Percentiles rank a stretch among this genome's conserved stretches.
Conservation (phyloP, 2,888 invertebrate genomes). For the Dexiosoma caninum region DNA sequence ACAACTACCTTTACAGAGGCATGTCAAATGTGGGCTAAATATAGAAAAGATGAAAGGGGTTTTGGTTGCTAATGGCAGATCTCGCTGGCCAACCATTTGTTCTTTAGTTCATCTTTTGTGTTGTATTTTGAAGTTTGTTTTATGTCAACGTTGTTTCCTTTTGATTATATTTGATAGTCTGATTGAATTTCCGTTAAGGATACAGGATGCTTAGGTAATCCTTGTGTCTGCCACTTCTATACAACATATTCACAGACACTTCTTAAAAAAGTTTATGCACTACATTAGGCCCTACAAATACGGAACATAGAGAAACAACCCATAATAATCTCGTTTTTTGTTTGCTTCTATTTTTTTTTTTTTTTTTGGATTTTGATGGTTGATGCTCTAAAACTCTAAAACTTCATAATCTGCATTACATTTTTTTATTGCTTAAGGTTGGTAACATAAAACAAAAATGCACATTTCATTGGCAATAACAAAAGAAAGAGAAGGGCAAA, state of each 20-base stretch:
- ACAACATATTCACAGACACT: neutral
- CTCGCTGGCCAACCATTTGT: neutral
- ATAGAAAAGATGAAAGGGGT: neutral
- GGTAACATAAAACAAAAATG: neutral
- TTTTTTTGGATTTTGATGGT: constrained; percentile 19
- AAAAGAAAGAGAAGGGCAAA: no score
- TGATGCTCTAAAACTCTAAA: no score
- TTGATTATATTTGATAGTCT: constrained; percentile 33
- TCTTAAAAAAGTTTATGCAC: neutral
- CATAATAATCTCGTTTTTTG: no score
- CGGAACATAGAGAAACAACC: neutral
- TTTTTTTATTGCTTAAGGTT: constrained; percentile 6
- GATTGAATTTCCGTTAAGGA: constrained; percentile 55
- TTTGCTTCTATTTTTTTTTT: neutral
- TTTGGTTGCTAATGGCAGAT: constrained; percentile 23
- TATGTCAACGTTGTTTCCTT: constrained; percentile 35
- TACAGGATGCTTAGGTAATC: constrained; percentile 55
- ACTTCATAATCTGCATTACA: neutral
- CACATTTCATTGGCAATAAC: neutral
- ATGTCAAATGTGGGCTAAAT: neutral
- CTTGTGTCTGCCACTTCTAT: constrained; percentile 6
- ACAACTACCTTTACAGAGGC: neutral
- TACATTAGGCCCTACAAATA: neutral
- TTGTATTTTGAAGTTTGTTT: constrained; percentile 35
- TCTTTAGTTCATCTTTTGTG: no score